These are phyloP conservation scores for Glandiceps talaboti DNA, from an alignment of 53 echinoderm and acorn worm species.

Conservation along the genomic window DNA sequence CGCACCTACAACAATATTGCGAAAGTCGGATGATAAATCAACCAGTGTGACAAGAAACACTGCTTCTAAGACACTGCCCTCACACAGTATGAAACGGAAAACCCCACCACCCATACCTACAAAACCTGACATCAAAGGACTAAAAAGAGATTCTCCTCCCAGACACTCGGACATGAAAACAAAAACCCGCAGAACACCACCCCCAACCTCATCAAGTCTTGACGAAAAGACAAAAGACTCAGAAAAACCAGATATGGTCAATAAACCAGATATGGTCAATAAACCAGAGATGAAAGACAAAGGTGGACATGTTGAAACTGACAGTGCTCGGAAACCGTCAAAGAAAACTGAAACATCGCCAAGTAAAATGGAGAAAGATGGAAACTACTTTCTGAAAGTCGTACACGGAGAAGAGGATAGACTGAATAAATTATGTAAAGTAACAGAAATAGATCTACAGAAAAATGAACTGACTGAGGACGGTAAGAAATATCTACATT, in stretches of 20 bases:
- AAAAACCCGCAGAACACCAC: not conserved
- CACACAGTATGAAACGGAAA: not conserved
- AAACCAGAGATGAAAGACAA: too few relatives aligned
- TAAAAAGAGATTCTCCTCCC: not conserved
- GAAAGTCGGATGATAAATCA: not conserved
- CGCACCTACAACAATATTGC: not conserved
- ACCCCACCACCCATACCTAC: not conserved
- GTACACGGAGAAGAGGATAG: conserved; percentile 66
- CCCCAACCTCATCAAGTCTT: not conserved
- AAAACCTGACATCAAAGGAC: not conserved
- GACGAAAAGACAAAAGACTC: not conserved
- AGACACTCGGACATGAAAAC: not conserved
- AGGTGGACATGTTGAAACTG: conserved; percentile 12
- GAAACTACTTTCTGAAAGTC: conserved; percentile 69
- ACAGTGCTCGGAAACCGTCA: not conserved
- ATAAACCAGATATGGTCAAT: not conserved
- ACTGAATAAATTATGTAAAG: conserved; percentile 48
- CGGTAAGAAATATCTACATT: too few relatives aligned
- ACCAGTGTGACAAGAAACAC: not conserved
- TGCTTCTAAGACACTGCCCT: not conserved
- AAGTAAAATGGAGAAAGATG: conserved; percentile 51
- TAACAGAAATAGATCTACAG: conserved; percentile 58
- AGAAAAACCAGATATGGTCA: not conserved
- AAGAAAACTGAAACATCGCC: not conserved
- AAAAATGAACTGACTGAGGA: conserved; percentile 62